phyloP scores from a whole-genome alignment of 2,113 vertebrate species.

The Urocitellus parryii region DNA sequence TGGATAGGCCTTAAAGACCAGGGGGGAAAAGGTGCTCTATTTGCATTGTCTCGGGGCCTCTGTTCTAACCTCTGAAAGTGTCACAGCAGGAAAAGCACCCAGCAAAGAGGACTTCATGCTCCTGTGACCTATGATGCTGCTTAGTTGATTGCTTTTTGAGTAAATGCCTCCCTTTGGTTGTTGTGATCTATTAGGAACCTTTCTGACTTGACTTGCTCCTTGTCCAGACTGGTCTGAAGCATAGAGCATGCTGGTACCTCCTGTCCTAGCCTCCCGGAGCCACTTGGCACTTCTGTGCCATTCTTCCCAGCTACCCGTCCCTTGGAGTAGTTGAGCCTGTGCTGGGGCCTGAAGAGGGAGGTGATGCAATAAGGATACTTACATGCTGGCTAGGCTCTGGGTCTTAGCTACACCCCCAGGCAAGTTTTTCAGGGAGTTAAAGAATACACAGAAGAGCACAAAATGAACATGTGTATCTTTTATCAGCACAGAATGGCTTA shows the following conservation, averaged over 20 bases:
- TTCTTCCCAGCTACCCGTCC: background rate
- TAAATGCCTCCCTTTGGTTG: background rate
- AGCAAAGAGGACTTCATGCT: background rate
- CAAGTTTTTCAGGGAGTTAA: background rate
- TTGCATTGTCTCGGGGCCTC: background rate
- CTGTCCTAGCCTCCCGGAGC: background rate
- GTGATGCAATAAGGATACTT: no score
- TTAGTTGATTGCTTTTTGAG: background rate
- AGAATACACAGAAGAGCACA: background rate
- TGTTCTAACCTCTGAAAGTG: background rate
- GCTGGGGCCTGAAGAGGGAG: background rate
- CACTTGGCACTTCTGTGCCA: background rate
- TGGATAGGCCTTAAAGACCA: background rate
- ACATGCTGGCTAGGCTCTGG: background rate
- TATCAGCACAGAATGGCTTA: background rate
- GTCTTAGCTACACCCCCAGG: background rate
- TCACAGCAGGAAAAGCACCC: accelerated
- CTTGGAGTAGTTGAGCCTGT: background rate
- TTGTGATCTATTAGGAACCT: background rate
- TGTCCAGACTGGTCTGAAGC: background rate
- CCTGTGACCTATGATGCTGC: accelerated
- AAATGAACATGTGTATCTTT: background rate
- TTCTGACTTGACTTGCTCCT: background rate
- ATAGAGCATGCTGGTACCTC: accelerated
- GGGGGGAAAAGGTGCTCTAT: accelerated